Evolutionary conservation across 2,888 invertebrate species (phyloP).

Genomic region (Notodromas monacha): DNA sequence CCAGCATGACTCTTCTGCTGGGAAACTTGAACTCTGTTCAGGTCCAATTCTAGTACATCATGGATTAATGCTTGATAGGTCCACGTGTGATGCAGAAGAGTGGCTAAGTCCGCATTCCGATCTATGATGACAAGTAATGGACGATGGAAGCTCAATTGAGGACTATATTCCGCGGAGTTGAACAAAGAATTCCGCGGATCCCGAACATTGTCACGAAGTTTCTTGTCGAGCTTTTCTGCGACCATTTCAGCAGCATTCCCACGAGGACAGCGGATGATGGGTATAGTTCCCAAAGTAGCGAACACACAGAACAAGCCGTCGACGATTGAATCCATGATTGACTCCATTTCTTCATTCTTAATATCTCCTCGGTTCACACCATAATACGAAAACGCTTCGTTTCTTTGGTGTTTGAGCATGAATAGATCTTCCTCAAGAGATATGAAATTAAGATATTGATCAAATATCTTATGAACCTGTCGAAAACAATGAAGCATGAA

Average conservation of each 20-base stretch:
- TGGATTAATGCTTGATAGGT: conserved; percentile 94
- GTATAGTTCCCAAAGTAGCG: conserved; percentile 61
- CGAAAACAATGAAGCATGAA: no score
- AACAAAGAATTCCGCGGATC: conserved; percentile 88
- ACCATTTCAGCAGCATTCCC: conserved; percentile 97
- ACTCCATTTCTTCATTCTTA: conserved; percentile 77
- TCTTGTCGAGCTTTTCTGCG: conserved; percentile 80
- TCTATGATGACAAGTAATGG: conserved; percentile 72
- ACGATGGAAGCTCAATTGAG: conserved; percentile 33
- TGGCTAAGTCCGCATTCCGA: conserved; percentile 80
- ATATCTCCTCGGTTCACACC: conserved; percentile 66
- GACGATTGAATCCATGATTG: conserved; percentile 67
- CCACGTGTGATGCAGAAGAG: conserved; percentile 96
- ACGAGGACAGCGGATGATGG: conserved; percentile 63
- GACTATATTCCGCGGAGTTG: conserved; percentile 23
- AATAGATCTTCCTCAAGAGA: conserved; percentile 92
- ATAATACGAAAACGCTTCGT: conserved; percentile 67
- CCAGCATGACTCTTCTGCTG: conserved; percentile 22
- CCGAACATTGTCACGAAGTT: conserved; percentile 75
- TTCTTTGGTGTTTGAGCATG: conserved; percentile 63
- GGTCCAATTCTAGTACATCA: conserved; percentile 63
- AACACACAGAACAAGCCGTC: conserved; percentile 90
- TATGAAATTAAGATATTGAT: conserved; percentile 95
- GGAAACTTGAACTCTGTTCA: conserved; percentile 46
- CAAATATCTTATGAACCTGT: conserved; percentile 31